Conservation (phyloP, 2,113 vertebrate species). For the Oreochromis niloticus region DNA sequence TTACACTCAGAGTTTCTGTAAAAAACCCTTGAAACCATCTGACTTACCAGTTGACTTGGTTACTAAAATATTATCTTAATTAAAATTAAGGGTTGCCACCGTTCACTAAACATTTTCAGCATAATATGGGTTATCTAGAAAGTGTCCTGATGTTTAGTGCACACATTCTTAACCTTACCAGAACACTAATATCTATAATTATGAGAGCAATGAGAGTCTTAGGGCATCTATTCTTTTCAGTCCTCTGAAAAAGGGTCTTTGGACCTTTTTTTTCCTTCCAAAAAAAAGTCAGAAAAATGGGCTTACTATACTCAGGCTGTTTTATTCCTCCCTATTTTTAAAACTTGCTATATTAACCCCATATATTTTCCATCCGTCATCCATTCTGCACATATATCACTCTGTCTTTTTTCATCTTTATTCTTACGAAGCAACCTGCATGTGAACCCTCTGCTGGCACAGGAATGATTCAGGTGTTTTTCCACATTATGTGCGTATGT, state of each 20-base stretch:
- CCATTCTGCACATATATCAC: slow-evolving; percentile 8
- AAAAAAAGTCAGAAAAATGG: not conserved
- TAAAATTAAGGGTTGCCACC: not conserved
- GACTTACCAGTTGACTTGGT: not conserved
- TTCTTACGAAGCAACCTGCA: slow-evolving; percentile 18
- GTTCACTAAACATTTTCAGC: not conserved
- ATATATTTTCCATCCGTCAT: not conserved
- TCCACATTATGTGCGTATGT: not conserved
- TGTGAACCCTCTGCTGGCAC: slow-evolving; percentile 59
- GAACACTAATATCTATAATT: not conserved
- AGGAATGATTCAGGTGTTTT: slow-evolving; percentile 63
- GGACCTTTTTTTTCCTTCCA: not conserved
- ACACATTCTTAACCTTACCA: not conserved
- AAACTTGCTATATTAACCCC: not conserved
- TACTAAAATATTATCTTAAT: not conserved
- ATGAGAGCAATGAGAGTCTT: not conserved
- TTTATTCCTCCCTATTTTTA: not conserved
- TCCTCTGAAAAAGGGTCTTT: not conserved
- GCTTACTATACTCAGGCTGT: not conserved
- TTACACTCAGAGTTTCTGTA: not conserved
- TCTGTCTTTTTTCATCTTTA: not conserved
- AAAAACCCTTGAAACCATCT: not conserved
- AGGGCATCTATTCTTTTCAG: not conserved
- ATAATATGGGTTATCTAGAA: not conserved
- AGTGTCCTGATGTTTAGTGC: not conserved